Evolutionary conservation across 2,113 vertebrate species (phyloP).

Genomic region (Triplophysa tibetana): DNA sequence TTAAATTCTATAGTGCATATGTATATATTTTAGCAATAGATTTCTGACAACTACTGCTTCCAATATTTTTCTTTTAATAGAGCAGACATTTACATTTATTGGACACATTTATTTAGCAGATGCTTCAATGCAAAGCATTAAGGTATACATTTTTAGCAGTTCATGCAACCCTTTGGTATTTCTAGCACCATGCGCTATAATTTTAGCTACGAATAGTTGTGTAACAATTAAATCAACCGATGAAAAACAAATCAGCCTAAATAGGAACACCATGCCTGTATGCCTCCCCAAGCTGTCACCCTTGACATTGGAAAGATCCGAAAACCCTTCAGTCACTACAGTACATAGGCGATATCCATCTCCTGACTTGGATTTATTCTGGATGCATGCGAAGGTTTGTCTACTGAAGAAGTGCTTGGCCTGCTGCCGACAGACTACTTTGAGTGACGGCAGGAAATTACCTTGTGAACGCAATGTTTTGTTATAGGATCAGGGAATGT

Average conservation of each 20-base stretch:
- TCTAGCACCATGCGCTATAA: too few relatives aligned
- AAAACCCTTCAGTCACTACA: conserved; percentile 13
- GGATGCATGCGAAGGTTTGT: background rate
- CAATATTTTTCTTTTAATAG: too few relatives aligned
- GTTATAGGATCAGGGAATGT: conserved; percentile 22
- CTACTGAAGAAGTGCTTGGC: conserved; percentile 19
- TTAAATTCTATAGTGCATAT: too few relatives aligned
- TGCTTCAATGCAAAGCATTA: too few relatives aligned
- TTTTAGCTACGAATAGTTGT: background rate
- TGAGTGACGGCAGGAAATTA: conserved; percentile 40
- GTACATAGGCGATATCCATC: conserved; percentile 2
- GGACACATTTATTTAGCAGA: too few relatives aligned
- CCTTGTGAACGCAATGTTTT: conserved; percentile 7
- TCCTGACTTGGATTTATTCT: background rate
- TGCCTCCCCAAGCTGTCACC: background rate
- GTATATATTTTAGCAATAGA: too few relatives aligned
- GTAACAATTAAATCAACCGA: background rate
- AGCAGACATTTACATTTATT: too few relatives aligned
- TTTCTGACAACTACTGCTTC: too few relatives aligned
- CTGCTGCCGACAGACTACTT: background rate
- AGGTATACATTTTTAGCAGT: too few relatives aligned
- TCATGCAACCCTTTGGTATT: too few relatives aligned
- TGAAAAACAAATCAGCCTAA: background rate
- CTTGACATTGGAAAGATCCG: conserved; percentile 21
- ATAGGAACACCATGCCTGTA: background rate